phyloP scores from a whole-genome alignment of 2,113 vertebrate species.

The Oreochromis aureus region DNA sequence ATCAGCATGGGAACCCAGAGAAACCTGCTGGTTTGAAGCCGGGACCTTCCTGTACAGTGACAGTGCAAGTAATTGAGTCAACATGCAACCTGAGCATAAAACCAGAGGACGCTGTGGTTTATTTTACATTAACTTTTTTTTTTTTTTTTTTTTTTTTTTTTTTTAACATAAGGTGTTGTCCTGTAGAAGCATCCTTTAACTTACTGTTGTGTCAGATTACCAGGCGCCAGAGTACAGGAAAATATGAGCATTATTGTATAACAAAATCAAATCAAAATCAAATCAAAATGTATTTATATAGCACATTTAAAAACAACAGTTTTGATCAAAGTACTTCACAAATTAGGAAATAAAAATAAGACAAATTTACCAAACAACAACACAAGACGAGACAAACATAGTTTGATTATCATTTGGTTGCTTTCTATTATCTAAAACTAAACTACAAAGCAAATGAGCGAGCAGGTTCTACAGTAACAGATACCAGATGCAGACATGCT shows the following conservation, averaged over 20 bases:
- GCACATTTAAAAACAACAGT: too few species aligned
- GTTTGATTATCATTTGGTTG: too few species aligned
- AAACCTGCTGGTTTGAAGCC: not conserved
- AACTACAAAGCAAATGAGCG: not conserved
- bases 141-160: not conserved
- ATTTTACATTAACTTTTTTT: not conserved
- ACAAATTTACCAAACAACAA: too few species aligned
- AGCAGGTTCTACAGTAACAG: not conserved
- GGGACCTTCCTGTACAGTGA: not conserved
- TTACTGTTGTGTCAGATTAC: not conserved
- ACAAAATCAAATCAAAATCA: not conserved
- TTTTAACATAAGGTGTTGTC: not conserved
- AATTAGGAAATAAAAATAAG: too few species aligned
- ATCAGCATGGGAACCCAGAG: not conserved
- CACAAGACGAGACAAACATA: too few species aligned
- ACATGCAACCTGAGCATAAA: not conserved
- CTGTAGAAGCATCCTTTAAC: not conserved
- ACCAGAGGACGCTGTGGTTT: not conserved
- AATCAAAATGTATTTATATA: too few species aligned
- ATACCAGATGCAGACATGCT: not conserved
- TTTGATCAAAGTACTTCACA: too few species aligned
- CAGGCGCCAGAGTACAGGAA: not conserved
- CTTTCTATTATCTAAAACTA: too few species aligned
- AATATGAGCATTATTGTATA: not conserved
- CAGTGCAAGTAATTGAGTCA: not conserved